These are phyloP conservation scores for Spodoptera frugiperda DNA, from an alignment of 1,140 invertebrate species.

Conservation along the genomic window DNA sequence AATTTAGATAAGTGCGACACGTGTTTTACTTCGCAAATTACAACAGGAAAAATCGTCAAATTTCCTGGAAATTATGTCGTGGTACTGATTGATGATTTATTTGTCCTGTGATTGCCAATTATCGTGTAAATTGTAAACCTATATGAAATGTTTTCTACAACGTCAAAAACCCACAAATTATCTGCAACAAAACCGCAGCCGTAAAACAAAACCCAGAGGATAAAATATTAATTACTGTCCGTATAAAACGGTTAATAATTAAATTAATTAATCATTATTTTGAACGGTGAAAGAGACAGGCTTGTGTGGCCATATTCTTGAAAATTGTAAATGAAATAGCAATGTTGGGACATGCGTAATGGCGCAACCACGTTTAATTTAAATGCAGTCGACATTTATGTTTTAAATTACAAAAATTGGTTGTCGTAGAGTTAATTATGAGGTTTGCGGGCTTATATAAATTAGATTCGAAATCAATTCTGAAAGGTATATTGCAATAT, in stretches of 20 bases:
- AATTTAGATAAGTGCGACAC: no score
- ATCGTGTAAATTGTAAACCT: no score
- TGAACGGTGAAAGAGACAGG: neutral
- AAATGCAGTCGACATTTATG: slow-evolving; percentile 4
- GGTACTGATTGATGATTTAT: no score
- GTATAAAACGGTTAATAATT: slow-evolving; percentile 1
- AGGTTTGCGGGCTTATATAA: slow-evolving; percentile 18
- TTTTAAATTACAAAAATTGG: slow-evolving; percentile 33
- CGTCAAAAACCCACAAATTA: no score
- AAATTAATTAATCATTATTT: slow-evolving; percentile 8
- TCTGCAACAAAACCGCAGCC: no score
- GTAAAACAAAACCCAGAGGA: no score
- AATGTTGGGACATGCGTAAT: neutral
- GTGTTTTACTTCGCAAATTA: no score
- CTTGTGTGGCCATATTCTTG: slow-evolving; percentile 9
- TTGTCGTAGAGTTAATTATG: slow-evolving; percentile 11
- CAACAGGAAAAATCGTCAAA: no score
- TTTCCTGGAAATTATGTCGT: no score
- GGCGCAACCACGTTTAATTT: slow-evolving; percentile 15
- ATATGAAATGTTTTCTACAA: no score
- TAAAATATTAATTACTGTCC: neutral
- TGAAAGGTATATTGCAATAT: slow-evolving; percentile 11
- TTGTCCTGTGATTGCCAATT: no score
- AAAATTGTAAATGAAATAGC: neutral
- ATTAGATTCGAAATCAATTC: slow-evolving; percentile 27